Evolutionary conservation across 30 jellyfish, hydroid and myxozoan genomes (phyloP).

Genomic region (Chironex yamaguchii): DNA sequence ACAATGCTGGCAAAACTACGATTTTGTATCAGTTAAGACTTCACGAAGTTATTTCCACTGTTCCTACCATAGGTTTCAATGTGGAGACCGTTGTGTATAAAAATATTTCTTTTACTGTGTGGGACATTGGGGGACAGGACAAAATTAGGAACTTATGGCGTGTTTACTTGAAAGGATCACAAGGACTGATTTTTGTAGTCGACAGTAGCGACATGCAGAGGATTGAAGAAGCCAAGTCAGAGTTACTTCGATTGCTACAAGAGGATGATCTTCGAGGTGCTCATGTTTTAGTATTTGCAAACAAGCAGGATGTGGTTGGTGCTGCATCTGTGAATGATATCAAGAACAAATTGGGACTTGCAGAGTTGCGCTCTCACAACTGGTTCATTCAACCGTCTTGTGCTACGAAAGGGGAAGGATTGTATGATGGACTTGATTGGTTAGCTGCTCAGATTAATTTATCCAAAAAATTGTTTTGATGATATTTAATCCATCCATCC

Average conservation of each 20-base stretch:
- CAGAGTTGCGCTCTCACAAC: conserved; percentile 76
- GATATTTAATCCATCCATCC: no score
- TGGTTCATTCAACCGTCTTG: conserved; percentile 97
- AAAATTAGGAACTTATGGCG: conserved; percentile 97
- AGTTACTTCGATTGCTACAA: conserved; percentile 71
- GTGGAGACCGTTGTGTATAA: conserved; percentile 93
- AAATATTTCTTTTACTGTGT: conserved; percentile 92
- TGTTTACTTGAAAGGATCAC: conserved; percentile 94
- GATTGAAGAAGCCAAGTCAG: conserved; percentile 87
- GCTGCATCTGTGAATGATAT: conserved; percentile 91
- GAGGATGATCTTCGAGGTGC: conserved; percentile 94
- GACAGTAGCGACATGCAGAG: conserved; percentile 94
- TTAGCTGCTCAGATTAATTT: conserved; percentile 85
- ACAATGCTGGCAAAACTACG: conserved; percentile 98
- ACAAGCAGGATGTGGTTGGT: conserved; percentile 97
- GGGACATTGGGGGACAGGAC: conserved; percentile 99
- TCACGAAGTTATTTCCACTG: conserved; percentile 93
- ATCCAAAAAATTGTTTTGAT: not conserved
- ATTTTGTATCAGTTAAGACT: conserved; percentile 88
- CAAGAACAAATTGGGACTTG: conserved; percentile 76
- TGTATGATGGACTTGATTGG: conserved; percentile 95
- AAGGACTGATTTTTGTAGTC: conserved; percentile 90
- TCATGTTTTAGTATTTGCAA: conserved; percentile 92
- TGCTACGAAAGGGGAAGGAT: conserved; percentile 97
- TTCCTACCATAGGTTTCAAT: conserved; percentile 94